Conservation (phyloP, 2,797 vertebrate genomes). For the Prionace glauca region DNA sequence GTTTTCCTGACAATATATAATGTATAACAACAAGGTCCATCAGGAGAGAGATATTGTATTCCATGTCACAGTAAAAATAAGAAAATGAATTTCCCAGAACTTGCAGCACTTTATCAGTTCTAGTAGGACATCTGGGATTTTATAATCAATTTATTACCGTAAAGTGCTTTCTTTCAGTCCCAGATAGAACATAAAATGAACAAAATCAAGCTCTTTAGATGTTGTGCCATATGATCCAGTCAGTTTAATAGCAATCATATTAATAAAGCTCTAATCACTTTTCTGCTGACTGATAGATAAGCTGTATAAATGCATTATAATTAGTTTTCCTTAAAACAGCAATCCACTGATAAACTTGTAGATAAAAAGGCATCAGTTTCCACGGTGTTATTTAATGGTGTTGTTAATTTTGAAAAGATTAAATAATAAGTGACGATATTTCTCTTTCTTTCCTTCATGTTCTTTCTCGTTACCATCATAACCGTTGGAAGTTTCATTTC, state of each 20-base stretch:
- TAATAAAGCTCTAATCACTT: constrained; percentile 30
- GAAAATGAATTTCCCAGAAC: background rate
- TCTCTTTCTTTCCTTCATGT: background rate
- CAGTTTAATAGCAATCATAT: background rate
- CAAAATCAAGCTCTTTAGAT: background rate
- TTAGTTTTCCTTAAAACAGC: background rate
- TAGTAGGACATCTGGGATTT: background rate
- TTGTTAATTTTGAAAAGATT: background rate
- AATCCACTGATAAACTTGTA: background rate
- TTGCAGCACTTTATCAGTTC: background rate
- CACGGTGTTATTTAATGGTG: background rate
- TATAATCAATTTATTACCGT: constrained; percentile 24
- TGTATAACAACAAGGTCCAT: background rate
- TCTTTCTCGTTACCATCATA: background rate
- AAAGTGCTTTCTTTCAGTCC: background rate
- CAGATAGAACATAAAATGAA: background rate
- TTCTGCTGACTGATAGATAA: background rate
- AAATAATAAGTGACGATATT: background rate
- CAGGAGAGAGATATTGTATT: background rate
- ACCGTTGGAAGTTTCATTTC: background rate
- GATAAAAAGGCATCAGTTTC: background rate
- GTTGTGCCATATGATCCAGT: background rate
- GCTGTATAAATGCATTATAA: background rate
- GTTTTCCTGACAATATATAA: background rate
- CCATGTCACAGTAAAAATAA: background rate